These are phyloP conservation scores for Nasonovia ribisnigri DNA, from an alignment of 2,888 invertebrate species.

Conservation along the genomic window DNA sequence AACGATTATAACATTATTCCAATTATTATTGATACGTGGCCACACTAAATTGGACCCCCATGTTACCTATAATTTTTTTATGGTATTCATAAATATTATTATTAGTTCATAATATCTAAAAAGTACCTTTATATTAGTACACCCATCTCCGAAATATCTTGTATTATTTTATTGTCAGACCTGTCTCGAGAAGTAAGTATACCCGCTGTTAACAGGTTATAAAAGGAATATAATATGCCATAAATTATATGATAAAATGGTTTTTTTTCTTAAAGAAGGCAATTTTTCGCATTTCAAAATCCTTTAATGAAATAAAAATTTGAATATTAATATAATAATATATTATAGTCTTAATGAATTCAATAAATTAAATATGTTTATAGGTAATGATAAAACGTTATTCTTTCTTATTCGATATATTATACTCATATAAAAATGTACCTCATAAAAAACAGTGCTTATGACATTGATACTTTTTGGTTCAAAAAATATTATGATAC, in stretches of 20 bases:
- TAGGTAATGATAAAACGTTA: too few species aligned
- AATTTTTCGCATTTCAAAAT: constrained; percentile 24
- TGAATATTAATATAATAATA: not conserved
- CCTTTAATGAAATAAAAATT: not conserved
- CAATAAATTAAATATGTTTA: not conserved
- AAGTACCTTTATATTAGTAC: not conserved
- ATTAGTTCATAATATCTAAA: not conserved
- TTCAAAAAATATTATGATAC: constrained; percentile 11
- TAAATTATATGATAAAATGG: constrained; percentile 17
- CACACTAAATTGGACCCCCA: constrained; percentile 10
- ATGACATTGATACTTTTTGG: not conserved
- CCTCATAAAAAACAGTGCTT: not conserved
- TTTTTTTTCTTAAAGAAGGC: not conserved
- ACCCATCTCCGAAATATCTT: not conserved
- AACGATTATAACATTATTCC: not conserved
- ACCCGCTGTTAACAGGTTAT: constrained; percentile 42
- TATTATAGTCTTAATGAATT: not conserved
- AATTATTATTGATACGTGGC: not conserved
- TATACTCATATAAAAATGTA: not conserved
- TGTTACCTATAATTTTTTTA: constrained; percentile 2
- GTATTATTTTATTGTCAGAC: constrained; percentile 26
- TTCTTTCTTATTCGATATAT: not conserved
- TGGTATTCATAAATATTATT: constrained; percentile 11
- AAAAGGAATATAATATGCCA: not conserved
- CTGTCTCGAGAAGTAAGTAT: not conserved